These are phyloP conservation scores for Microctonus aethiopoides DNA, from an alignment of 2,888 invertebrate species.

Conservation along the genomic window DNA sequence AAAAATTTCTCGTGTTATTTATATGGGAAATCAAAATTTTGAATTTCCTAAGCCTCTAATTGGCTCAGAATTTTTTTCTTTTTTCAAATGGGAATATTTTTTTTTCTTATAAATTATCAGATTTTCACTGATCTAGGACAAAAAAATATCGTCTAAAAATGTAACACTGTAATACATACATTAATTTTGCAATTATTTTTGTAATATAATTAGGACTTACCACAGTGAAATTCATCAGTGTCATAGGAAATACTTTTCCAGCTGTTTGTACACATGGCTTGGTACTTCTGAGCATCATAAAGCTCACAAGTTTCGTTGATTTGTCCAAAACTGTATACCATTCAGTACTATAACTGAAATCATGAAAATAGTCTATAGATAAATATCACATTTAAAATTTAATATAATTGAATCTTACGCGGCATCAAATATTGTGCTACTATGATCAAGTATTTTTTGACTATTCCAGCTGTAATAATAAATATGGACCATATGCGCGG, in stretches of 20 bases:
- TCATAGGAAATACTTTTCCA: constrained; percentile 30
- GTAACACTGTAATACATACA: too few species aligned
- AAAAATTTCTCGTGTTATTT: too few species aligned
- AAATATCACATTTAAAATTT: too few species aligned
- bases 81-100: too few species aligned
- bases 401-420: neutral
- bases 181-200: neutral
- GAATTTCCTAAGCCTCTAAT: too few species aligned
- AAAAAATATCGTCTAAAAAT: too few species aligned
- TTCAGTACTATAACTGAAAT: constrained; percentile 1
- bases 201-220: neutral
- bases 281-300: constrained; percentile 16
- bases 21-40: too few species aligned
- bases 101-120: too few species aligned
- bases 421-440: constrained; percentile 12
- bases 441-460: constrained; percentile 18
- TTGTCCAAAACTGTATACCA: constrained; percentile 26
- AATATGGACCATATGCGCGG: constrained; percentile 23
- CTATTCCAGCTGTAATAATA: constrained; percentile 19
- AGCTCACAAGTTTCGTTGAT: constrained; percentile 13
- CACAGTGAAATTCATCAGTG: constrained; percentile 26
- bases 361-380: too few species aligned
- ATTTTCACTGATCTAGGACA: too few species aligned
- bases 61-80: too few species aligned
- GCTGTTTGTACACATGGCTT: constrained; percentile 26